Evolutionary conservation across 2,797 vertebrate genomes (phyloP), one percentile per base, ranked within the genome.

Genomic region (Malacoctenus gilli): DNA sequence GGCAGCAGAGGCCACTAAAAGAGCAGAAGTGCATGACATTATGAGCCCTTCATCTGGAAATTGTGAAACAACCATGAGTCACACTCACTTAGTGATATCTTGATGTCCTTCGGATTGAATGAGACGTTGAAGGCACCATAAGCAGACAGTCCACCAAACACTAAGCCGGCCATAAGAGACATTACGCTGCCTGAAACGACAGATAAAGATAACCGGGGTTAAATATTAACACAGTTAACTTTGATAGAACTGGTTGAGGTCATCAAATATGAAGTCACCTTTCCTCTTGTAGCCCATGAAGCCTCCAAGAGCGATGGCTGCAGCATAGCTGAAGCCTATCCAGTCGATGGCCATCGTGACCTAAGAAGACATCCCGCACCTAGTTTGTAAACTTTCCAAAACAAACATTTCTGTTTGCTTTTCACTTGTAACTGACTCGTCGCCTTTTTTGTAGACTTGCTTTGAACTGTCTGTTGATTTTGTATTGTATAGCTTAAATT

Each of bases 261-360:
- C 4, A 14, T 23, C 1, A 18, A 18, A 41, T 12, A 7, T 34
- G 14, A 7, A 4, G 8, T n/a, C n/a, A 97, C 96, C 96, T 96
- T 92, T 96, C 75, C 85, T 92, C 64, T 92, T 92, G 78, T 97
- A 98, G 49, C 93, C 95, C 72, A 95, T 58, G 48, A 92, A 88
- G 40, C 96, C 95, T 73, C 96, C 96, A 21, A 94, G 58, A 23
- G 80, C 72, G 47, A 97, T 79, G 59, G 92, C 41, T 0, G 91
- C 91, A 58, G 95, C 95, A 59, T 96, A 99, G 16, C 90, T 70
- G 65, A 95, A 96, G 15, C 95, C 96, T 59, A 95, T 50, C 93
- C 95, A 95, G 87, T 99, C 96, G 55, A 97, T 59, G 14, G 89
- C 86, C 91, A 92, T 94, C 19, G 48, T 12, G 13, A 13, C 3